Conservation (phyloP, 2,113 vertebrate species). For the rat (Rattus norvegicus) region DNA sequence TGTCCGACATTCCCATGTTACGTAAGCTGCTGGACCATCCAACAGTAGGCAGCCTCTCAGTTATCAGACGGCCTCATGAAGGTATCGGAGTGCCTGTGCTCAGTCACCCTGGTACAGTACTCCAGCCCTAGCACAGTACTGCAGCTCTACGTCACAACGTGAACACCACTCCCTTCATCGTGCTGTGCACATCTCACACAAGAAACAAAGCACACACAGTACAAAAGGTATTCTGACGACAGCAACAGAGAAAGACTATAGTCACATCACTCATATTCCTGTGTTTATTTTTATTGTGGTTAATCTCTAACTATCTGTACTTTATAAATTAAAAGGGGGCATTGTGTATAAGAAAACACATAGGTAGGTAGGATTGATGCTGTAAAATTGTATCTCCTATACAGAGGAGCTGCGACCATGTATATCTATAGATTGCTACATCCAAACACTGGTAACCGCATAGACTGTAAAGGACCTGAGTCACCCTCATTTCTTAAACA, state of each 20-base stretch:
- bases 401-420: background rate
- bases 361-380: background rate
- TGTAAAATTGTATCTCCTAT: background rate
- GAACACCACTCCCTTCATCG: background rate
- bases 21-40: too few species aligned
- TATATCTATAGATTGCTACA: background rate
- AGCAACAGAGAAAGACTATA: too few species aligned
- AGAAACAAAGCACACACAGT: background rate
- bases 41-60: background rate
- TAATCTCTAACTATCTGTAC: background rate
- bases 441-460: background rate
- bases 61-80: background rate
- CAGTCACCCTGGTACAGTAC: background rate
- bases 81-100: background rate
- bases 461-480: background rate
- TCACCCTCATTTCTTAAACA: background rate
- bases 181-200: too few species aligned
- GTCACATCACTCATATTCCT: background rate
- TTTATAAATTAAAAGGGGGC: background rate
- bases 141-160: background rate
- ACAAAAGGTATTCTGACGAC: background rate
- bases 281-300: background rate
- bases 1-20: background rate
- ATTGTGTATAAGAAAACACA: background rate
- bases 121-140: background rate